Conservation (phyloP, 2,113 vertebrate species). For the Boulengeromyrus knoepffleri region DNA sequence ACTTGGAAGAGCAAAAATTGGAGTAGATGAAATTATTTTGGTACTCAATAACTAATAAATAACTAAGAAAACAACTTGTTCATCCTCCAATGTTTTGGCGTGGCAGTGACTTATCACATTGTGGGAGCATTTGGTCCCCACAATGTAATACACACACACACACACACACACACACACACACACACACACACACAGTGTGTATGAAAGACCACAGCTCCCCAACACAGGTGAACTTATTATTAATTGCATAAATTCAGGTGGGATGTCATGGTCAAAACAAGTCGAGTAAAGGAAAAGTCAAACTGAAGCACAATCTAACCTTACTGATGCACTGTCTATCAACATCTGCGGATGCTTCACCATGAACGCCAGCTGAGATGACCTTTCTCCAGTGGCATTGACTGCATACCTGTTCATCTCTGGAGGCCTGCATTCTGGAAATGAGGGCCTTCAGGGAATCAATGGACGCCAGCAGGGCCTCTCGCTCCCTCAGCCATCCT, state of each 20-base stretch:
- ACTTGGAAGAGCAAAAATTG: neutral
- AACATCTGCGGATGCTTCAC: neutral
- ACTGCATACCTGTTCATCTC: slow-evolving; percentile 61
- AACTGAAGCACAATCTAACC: neutral
- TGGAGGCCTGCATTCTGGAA: slow-evolving; percentile 69
- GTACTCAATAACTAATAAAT: neutral
- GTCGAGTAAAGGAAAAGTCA: neutral
- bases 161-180: neutral
- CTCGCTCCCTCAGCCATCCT: slow-evolving; percentile 71
- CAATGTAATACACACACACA: neutral
- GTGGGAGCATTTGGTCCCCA: neutral
- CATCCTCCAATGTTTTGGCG: neutral
- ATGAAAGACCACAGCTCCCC: neutral
- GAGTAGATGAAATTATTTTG: neutral
- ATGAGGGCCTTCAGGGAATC: slow-evolving; percentile 77
- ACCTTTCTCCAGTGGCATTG: neutral
- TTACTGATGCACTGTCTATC: neutral
- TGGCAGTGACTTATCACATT: too few species aligned
- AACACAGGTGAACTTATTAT: neutral
- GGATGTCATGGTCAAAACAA: neutral
- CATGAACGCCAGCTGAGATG: neutral
- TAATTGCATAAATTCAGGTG: neutral
- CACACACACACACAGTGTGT: neutral
- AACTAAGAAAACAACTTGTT: neutral
- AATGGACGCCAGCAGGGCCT: slow-evolving; percentile 70